A percentile compares a stretch with the other conserved stretches of the same genome.
Evolutionary conservation across 2,888 invertebrate genomes (phyloP).

Genomic region (Apoda limacodes): DNA sequence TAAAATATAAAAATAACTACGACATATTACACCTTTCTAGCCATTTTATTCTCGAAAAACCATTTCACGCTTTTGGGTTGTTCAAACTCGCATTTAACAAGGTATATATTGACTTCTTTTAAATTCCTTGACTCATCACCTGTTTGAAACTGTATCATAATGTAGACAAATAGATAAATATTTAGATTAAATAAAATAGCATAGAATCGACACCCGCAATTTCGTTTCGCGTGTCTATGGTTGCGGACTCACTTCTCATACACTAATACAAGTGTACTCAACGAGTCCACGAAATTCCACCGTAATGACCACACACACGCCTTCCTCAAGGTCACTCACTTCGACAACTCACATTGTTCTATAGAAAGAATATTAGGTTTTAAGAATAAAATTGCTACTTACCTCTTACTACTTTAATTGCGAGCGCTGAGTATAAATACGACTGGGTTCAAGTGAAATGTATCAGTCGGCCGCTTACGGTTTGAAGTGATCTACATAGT

Average conservation of each 20-base stretch:
- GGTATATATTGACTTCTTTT: too few species aligned
- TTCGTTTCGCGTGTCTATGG: slow-evolving; percentile 1
- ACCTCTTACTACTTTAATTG: background rate
- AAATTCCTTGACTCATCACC: too few species aligned
- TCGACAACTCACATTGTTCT: slow-evolving; percentile 64
- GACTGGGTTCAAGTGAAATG: background rate
- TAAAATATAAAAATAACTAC: too few species aligned
- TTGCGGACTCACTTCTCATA: background rate
- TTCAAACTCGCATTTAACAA: too few species aligned
- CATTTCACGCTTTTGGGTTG: too few species aligned
- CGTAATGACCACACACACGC: slow-evolving; percentile 43
- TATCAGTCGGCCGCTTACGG: slow-evolving; percentile 40
- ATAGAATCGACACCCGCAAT: too few species aligned
- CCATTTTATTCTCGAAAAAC: too few species aligned
- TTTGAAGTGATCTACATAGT: slow-evolving; percentile 42
- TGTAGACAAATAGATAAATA: too few species aligned
- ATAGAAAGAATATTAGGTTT: slow-evolving; percentile 34
- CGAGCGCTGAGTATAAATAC: background rate
- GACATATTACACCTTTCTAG: too few species aligned
- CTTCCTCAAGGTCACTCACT: slow-evolving; percentile 45
- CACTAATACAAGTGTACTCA: background rate
- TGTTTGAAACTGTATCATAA: too few species aligned
- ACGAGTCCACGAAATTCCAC: slow-evolving; percentile 51
- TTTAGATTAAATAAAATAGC: too few species aligned
- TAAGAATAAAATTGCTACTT: background rate